Evolutionary conservation across 2,888 invertebrate species (phyloP).

Genomic region (Polylopha cassiicola): DNA sequence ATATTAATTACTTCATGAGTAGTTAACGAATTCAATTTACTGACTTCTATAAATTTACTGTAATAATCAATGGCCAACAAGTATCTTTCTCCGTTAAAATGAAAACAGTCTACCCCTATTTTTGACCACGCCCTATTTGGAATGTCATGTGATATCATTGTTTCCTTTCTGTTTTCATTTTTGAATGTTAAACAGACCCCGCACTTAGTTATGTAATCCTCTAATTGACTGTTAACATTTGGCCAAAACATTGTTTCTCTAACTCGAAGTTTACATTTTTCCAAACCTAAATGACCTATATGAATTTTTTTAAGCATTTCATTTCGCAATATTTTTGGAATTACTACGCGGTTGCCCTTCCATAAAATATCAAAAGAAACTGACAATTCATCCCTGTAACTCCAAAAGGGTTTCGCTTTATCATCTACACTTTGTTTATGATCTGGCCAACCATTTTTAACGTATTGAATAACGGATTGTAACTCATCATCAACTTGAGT

Average conservation of each 20-base stretch:
- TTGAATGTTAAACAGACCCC: conserved; percentile 3
- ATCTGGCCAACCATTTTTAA: conserved; percentile 9
- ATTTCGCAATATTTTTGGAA: background rate
- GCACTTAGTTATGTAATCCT: conserved; percentile 2
- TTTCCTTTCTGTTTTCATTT: conserved; percentile 15
- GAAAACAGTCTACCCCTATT: conserved; percentile 2
- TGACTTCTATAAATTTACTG: conserved; percentile 16
- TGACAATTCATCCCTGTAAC: conserved; percentile 5
- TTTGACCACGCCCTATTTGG: conserved; percentile 5
- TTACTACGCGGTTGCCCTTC: conserved; percentile 5
- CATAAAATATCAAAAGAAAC: conserved; percentile 8
- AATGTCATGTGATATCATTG: conserved; percentile 8
- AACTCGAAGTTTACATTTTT: conserved; percentile 5
- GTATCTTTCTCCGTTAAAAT: background rate
- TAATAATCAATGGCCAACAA: conserved; percentile 16
- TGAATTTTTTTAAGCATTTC: background rate
- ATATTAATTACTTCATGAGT: conserved; percentile 5
- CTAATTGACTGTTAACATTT: conserved; percentile 2
- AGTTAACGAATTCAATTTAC: background rate
- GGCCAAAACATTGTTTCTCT: conserved; percentile 5
- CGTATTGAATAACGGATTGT: conserved; percentile 3
- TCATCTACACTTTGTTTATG: background rate
- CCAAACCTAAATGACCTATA: conserved; percentile 2
- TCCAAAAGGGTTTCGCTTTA: background rate
- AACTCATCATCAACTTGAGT: conserved; percentile 7